Conservation (phyloP, 1,140 invertebrate genomes). For the Calosoma granatense region DNA sequence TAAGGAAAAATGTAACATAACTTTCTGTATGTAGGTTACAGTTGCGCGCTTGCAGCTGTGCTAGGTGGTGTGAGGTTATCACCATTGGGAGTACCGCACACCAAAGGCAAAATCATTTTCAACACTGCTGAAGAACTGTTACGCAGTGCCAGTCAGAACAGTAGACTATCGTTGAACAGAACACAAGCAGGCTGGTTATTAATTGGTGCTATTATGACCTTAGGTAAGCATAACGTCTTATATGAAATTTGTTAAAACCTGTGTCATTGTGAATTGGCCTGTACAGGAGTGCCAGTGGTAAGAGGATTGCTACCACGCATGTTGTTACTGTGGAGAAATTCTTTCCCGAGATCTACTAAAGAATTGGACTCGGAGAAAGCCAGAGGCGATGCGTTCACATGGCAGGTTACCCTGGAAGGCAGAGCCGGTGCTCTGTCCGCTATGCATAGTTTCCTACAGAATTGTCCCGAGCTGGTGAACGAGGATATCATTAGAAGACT, state of each 20-base stretch:
- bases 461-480: conserved; percentile 82
- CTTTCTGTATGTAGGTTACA: conserved; percentile 86
- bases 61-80: conserved; percentile 84
- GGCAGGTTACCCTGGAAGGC: conserved; percentile 96
- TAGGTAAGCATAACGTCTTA: conserved; percentile 57
- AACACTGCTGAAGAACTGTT: conserved; percentile 95
- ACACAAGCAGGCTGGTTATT: conserved; percentile 96
- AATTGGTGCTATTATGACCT: conserved; percentile 91
- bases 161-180: conserved; percentile 84
- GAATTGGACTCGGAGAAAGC: conserved; percentile 96
- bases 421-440: conserved; percentile 90
- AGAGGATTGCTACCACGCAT: conserved; percentile 82
- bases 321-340: conserved; percentile 93
- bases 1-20: no score
- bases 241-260: no score
- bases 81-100: conserved; percentile 91
- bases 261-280: no score
- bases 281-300: conserved; percentile 75
- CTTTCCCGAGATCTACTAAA: conserved; percentile 90
- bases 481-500: conserved; percentile 85
- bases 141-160: conserved; percentile 94
- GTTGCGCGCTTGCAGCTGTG: conserved; percentile 84
- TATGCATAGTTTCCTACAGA: conserved; percentile 85
- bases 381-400: conserved; percentile 95
- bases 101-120: conserved; percentile 93